Conservation (phyloP, 2,113 vertebrate genomes). For the Dipodomys merriami region DNA sequence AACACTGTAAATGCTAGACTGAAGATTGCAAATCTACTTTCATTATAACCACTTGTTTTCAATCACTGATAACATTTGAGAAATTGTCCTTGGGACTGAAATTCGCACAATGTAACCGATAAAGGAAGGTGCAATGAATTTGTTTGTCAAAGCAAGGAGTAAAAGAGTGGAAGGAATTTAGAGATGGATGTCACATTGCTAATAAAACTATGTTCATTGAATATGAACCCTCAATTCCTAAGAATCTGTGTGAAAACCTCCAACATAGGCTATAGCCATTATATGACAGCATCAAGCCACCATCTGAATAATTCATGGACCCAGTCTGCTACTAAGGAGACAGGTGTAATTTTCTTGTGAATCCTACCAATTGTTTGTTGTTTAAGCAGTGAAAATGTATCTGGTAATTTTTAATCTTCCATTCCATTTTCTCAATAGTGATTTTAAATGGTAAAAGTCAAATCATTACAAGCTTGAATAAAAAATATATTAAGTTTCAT, state of each 20-base stretch:
- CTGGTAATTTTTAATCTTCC: slow-evolving; percentile 70
- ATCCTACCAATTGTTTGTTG: slow-evolving; percentile 66
- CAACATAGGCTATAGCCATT: background rate
- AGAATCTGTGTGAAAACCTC: background rate
- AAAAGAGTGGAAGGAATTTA: background rate
- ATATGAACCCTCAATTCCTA: background rate
- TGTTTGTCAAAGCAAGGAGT: slow-evolving; percentile 19
- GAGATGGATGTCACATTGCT: background rate
- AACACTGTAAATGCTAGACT: slow-evolving; percentile 60
- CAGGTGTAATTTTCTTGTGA: slow-evolving; percentile 71
- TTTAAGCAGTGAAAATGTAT: slow-evolving; percentile 65
- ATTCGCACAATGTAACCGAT: slow-evolving; percentile 44
- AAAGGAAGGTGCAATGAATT: slow-evolving; percentile 53
- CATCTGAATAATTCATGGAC: slow-evolving; percentile 65
- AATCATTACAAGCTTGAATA: slow-evolving; percentile 68
- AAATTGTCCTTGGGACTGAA: slow-evolving; percentile 66
- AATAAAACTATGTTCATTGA: slow-evolving; percentile 33
- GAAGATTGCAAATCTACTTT: slow-evolving; percentile 63
- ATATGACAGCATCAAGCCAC: background rate
- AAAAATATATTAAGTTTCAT: slow-evolving; percentile 48
- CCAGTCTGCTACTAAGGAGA: slow-evolving; percentile 56
- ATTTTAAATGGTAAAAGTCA: slow-evolving; percentile 65
- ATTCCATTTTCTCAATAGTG: slow-evolving; percentile 59
- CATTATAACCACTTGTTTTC: slow-evolving; percentile 75
- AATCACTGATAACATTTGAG: slow-evolving; percentile 63